Conservation (phyloP, 2,113 vertebrate species). For the Ammodytes dubius region DNA sequence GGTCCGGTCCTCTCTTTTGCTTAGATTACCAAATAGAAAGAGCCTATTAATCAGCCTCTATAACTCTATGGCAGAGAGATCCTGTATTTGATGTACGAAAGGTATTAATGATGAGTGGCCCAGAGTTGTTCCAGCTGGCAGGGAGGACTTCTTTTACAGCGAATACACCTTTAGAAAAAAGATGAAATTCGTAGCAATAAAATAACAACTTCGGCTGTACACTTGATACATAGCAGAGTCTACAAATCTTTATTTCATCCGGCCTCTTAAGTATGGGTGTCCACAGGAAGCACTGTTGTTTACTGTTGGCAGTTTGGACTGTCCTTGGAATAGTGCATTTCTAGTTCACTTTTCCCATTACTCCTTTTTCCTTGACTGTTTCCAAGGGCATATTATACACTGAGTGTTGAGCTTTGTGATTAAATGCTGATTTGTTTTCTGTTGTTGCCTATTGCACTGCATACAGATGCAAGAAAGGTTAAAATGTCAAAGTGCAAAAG, state of each 20-base stretch:
- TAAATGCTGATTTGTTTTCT: constrained; percentile 9
- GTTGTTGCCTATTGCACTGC: no score
- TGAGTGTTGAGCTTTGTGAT: not conserved
- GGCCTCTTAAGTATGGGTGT: not conserved
- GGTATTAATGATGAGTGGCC: not conserved
- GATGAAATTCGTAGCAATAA: not conserved
- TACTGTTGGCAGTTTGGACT: not conserved
- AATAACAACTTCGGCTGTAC: not conserved
- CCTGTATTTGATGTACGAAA: not conserved
- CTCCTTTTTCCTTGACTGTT: not conserved
- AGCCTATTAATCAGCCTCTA: constrained; percentile 3
- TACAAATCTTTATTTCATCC: not conserved
- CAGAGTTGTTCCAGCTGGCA: not conserved
- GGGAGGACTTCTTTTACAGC: not conserved
- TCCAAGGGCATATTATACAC: not conserved
- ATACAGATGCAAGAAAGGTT: no score
- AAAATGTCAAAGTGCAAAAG: no score
- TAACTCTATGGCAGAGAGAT: not conserved
- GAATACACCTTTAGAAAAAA: not conserved
- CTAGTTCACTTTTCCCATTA: not conserved
- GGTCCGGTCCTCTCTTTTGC: constrained; percentile 9
- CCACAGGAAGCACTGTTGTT: not conserved
- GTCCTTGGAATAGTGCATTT: not conserved
- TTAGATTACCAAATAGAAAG: not conserved
- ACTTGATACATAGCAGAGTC: not conserved